Evolutionary conservation across 2,888 invertebrate genomes (phyloP), one percentile per base, ranked within the genome.

Genomic region (Lasiommata megera): DNA sequence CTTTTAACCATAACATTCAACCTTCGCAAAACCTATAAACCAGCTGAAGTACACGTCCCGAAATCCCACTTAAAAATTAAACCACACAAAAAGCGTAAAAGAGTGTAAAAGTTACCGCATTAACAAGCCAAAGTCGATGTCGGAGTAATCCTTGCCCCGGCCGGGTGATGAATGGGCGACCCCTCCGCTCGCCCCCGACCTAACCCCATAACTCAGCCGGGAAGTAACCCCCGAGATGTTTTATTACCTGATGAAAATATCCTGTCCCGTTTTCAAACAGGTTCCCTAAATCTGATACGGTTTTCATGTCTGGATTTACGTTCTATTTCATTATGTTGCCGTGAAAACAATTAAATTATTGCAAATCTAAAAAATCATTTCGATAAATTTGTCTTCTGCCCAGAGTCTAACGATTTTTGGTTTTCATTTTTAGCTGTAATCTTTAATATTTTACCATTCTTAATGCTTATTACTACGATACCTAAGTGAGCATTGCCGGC

Each of bases 161-260:
- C 62, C 54, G 65, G 60, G 71, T 81, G 82, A 83, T 80, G 75
- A 73, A 83, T 74, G 70, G 69, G 63, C 71, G 70, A 67, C 74
- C 75, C 70, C 69, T 65, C 69, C 66, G 66, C 69, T 68, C 67
- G 68, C 68, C 60, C 67, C 74, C 80, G 79, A 79, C 82, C 82
- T 76, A 69, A 73, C 73, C 74, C 79, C 79, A 80, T 84, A 79
- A 74, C 69, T 84, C 83, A 82, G 74, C 65, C 71, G 65, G 77
- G 71, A 74, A 76, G 76, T 77, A 79, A 79, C 79, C 79, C 74
- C 73, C 70, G 71, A 74, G 77, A 76, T 83, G 82, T 79, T 86
- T 84, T 85, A 86, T 82, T 76, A 80, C 80, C 82, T 80, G 82
- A 80, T 82, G 83, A 85, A 84, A 64, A 82, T 77, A 73, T 74